phyloP scores from a whole-genome alignment of 2,797 vertebrate genomes.

The Trachops cirrhosus region DNA sequence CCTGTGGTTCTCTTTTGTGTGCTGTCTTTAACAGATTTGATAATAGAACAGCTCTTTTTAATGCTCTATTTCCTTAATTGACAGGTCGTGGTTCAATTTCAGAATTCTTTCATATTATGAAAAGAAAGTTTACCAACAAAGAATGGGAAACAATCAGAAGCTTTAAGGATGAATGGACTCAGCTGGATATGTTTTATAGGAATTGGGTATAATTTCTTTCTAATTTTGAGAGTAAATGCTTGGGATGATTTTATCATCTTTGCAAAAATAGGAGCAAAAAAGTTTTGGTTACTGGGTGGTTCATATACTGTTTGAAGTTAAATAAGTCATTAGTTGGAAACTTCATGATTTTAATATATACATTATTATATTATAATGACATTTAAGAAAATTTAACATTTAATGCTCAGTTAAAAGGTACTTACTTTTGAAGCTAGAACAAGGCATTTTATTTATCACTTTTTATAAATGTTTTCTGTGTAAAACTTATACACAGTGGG shows the following conservation, averaged over 20 bases:
- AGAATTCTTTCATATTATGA: constrained; percentile 97
- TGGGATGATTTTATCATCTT: neutral
- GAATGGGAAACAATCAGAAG: constrained; percentile 93
- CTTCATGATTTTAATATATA: neutral
- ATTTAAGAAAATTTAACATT: neutral
- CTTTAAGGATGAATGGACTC: constrained; percentile 88
- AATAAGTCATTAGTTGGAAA: neutral
- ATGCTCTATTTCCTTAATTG: constrained; percentile 70
- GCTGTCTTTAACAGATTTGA: neutral
- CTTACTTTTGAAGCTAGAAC: constrained; percentile 17
- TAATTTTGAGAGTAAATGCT: constrained; percentile 36
- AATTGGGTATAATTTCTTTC: constrained; percentile 90
- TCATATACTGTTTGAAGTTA: neutral
- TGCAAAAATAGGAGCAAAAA: neutral
- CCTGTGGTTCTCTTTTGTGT: neutral
- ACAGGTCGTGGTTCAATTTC: constrained; percentile 92
- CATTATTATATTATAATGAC: neutral
- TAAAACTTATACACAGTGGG: neutral
- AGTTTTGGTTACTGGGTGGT: neutral
- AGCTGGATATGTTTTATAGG: constrained; percentile 93
- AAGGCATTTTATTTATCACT: neutral
- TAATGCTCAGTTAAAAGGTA: neutral
- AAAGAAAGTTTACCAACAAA: constrained; percentile 92
- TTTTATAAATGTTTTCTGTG: constrained; percentile 23
- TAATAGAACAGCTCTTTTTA: constrained; percentile 15